These are phyloP conservation scores for Diprion similis DNA, from an alignment of 1,140 invertebrate species.

Conservation along the genomic window DNA sequence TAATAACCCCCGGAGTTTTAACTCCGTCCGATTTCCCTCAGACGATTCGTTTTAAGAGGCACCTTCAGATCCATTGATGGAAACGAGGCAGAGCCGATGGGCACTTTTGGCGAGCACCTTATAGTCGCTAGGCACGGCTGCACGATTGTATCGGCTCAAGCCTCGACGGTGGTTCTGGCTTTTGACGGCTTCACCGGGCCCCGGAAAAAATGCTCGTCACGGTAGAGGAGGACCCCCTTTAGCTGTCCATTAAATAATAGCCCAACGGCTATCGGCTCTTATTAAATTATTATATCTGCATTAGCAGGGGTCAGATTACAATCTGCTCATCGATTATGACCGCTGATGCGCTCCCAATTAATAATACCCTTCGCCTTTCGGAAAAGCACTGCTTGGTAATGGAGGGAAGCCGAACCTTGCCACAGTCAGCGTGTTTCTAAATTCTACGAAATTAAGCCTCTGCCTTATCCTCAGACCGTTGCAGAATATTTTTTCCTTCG, in stretches of 20 bases:
- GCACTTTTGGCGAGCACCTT: constrained; percentile 4
- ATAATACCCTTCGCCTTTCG: constrained; percentile 28
- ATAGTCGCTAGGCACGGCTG: neutral
- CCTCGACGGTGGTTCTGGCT: neutral
- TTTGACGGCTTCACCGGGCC: neutral
- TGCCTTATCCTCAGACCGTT: too few species aligned
- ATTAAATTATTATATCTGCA: constrained; percentile 57
- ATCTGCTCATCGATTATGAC: constrained; percentile 50
- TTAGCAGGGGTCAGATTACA: constrained; percentile 47
- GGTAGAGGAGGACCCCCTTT: constrained; percentile 33
- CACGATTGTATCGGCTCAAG: neutral
- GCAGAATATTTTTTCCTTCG: too few species aligned
- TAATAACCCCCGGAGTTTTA: neutral
- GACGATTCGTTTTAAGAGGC: neutral
- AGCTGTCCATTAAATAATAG: constrained; percentile 41
- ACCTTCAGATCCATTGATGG: neutral
- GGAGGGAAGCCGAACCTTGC: too few species aligned
- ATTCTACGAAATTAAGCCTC: too few species aligned
- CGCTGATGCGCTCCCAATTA: constrained; percentile 50
- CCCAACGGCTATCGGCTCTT: constrained; percentile 44
- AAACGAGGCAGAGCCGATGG: neutral
- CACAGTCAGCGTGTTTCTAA: too few species aligned
- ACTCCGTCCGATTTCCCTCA: neutral
- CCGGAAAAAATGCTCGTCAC: constrained; percentile 40
- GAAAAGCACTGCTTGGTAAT: too few species aligned